Conservation (phyloP, 2,113 vertebrate genomes). For the Istiophorus platypterus region DNA sequence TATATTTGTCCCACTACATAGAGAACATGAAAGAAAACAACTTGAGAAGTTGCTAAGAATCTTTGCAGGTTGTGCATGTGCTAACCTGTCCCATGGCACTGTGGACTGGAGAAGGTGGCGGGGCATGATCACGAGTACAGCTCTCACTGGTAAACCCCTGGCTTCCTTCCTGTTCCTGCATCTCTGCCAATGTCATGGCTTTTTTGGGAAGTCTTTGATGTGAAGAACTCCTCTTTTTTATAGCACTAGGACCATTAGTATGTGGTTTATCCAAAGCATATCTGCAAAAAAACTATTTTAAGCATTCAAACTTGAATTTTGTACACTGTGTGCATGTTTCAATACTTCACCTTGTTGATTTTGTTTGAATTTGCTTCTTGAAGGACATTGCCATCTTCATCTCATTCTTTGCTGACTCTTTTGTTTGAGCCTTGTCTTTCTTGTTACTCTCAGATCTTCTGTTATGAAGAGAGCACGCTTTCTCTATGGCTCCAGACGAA, state of each 20-base stretch:
- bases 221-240: constrained; percentile 41
- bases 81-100: constrained; percentile 83
- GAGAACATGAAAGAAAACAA: not conserved
- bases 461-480: not conserved
- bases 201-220: constrained; percentile 49
- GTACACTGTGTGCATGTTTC: not conserved
- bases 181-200: constrained; percentile 19
- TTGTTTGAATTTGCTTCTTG: constrained; percentile 72
- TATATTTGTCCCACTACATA: not conserved
- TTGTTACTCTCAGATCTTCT: constrained; percentile 18
- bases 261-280: not conserved
- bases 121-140: constrained; percentile 26
- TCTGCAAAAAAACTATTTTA: constrained; percentile 22
- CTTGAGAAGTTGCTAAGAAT: not conserved
- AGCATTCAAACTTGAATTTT: constrained; percentile 2
- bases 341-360: constrained; percentile 67
- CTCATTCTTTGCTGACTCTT: constrained; percentile 34
- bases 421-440: constrained; percentile 32
- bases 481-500: constrained; percentile 37
- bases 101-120: constrained; percentile 77
- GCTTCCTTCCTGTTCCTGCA: constrained; percentile 41
- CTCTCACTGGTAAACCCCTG: constrained; percentile 27
- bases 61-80: not conserved
- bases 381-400: constrained; percentile 15
- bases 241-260: constrained; percentile 8